Percentiles rank a stretch among this genome's conserved stretches.
phyloP scores from a whole-genome alignment of 2,888 invertebrate species.

The Elaeidobius kamerunicus region DNA sequence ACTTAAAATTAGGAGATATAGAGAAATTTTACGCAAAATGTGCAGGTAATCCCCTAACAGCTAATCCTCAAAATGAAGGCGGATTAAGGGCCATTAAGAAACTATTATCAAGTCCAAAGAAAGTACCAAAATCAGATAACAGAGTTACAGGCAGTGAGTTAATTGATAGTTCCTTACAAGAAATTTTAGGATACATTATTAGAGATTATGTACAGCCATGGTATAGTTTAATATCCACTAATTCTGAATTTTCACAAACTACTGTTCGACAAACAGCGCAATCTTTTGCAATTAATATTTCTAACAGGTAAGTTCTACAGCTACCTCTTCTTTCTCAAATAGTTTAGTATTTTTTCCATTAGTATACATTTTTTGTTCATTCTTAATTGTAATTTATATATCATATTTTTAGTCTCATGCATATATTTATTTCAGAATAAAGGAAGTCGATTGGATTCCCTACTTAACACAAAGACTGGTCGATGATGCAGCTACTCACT shows the following conservation, averaged over 20 bases:
- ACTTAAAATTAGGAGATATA: conserved; percentile 47
- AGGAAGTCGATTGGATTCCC: conserved; percentile 88
- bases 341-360: background rate
- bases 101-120: conserved; percentile 42
- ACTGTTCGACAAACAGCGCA: conserved; percentile 65
- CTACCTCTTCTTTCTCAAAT: too few species aligned
- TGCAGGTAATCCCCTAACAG: conserved; percentile 46
- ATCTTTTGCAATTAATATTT: conserved; percentile 66
- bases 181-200: conserved; percentile 76
- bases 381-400: too few species aligned
- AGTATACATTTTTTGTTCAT: background rate
- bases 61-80: conserved; percentile 45
- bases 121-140: conserved; percentile 50
- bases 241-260: conserved; percentile 71
- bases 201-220: conserved; percentile 79
- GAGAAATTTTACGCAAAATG: conserved; percentile 45
- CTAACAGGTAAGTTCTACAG: conserved; percentile 65
- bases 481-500: conserved; percentile 87
- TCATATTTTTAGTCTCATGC: too few species aligned
- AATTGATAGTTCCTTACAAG: conserved; percentile 82
- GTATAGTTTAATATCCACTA: conserved; percentile 65
- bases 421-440: conserved; percentile 57
- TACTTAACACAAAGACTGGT: conserved; percentile 83
- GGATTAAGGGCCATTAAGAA: conserved; percentile 45
- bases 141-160: conserved; percentile 81